Evolutionary conservation across 2,113 vertebrate genomes (phyloP).

Genomic region (Hirundichthys speculiger): DNA sequence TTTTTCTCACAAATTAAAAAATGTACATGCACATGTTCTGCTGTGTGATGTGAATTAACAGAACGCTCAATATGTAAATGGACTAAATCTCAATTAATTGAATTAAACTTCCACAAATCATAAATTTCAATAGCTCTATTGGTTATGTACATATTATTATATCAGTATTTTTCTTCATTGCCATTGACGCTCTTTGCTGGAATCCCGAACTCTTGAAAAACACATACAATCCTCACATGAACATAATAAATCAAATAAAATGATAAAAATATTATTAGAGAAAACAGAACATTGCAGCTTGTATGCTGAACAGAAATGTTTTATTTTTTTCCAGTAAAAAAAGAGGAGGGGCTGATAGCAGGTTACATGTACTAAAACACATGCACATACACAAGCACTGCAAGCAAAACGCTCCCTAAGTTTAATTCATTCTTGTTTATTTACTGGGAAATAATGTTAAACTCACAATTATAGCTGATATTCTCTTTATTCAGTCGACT

Average conservation of each 20-base stretch:
- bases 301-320: neutral
- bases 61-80: neutral
- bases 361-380: too few relatives aligned
- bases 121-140: constrained; percentile 7
- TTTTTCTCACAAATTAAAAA: constrained; percentile 3
- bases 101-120: constrained; percentile 16
- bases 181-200: constrained; percentile 19
- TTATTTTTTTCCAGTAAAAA: neutral
- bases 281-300: constrained; percentile 18
- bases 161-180: constrained; percentile 16
- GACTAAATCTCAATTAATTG: neutral
- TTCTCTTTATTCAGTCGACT: constrained; percentile 13
- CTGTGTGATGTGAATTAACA: constrained; percentile 6
- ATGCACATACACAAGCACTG: too few relatives aligned
- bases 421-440: constrained; percentile 5
- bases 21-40: neutral
- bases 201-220: constrained; percentile 29
- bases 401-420: too few relatives aligned
- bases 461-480: constrained; percentile 40
- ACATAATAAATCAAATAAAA: constrained; percentile 36
- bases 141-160: constrained; percentile 13
- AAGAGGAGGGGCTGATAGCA: neutral
- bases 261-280: constrained; percentile 2
- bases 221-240: constrained; percentile 45
- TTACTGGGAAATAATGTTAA: constrained; percentile 25